These are phyloP conservation scores for Autographa gamma DNA, from an alignment of 2,888 invertebrate genomes.

Conservation along the genomic window DNA sequence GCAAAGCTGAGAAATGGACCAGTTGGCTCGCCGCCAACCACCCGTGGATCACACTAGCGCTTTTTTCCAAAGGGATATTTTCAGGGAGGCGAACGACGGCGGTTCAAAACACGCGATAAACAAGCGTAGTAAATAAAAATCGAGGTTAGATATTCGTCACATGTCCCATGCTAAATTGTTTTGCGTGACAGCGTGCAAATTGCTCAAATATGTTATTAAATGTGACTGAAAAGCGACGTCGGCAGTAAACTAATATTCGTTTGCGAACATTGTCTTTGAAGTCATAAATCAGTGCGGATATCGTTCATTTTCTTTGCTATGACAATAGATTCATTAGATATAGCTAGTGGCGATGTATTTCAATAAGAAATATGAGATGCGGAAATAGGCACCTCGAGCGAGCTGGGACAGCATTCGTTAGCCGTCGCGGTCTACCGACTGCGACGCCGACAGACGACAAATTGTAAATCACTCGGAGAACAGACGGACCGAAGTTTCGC, in stretches of 20 bases:
- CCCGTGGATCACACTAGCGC: conserved; percentile 65
- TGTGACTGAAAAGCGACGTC: conserved; percentile 70
- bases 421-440: conserved; percentile 74
- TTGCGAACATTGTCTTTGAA: conserved; percentile 24
- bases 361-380: conserved; percentile 78
- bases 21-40: conserved; percentile 80
- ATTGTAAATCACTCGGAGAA: conserved; percentile 76
- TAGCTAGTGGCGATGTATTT: conserved; percentile 65
- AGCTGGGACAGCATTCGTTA: conserved; percentile 73
- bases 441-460: conserved; percentile 72
- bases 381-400: conserved; percentile 74
- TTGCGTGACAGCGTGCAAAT: conserved; percentile 80
- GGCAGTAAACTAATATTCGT: conserved; percentile 58
- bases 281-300: conserved; percentile 40
- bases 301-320: conserved; percentile 28
- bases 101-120: conserved; percentile 70
- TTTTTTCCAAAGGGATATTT: conserved; percentile 74
- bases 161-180: conserved; percentile 78
- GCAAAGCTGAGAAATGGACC: conserved; percentile 81
- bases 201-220: conserved; percentile 73
- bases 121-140: conserved; percentile 74
- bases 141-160: conserved; percentile 79
- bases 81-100: conserved; percentile 64
- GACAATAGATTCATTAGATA: conserved; percentile 45
- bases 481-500: conserved; percentile 68